Conservation (phyloP, 2,797 vertebrate species). For the Amniataba percoides region DNA sequence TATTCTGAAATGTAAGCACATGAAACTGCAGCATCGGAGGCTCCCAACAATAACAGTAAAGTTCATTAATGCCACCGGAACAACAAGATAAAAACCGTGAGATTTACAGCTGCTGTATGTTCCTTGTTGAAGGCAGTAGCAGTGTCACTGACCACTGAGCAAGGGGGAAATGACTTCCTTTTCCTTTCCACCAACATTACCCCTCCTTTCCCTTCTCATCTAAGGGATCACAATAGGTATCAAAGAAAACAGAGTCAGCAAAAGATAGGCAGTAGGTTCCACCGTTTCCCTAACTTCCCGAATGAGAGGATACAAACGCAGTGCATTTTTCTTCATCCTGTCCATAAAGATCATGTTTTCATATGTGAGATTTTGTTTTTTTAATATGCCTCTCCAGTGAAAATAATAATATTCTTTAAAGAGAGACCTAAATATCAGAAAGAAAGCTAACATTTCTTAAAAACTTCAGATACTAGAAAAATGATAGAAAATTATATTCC, state of each 20-base stretch:
- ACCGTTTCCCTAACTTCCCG: constrained; percentile 19
- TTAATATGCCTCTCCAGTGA: neutral
- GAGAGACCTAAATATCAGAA: neutral
- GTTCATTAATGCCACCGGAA: neutral
- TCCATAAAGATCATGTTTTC: neutral
- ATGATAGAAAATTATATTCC: neutral
- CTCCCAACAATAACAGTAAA: constrained; percentile 40
- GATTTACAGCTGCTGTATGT: neutral
- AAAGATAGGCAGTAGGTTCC: constrained; percentile 5
- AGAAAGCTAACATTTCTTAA: neutral
- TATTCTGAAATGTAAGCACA: neutral
- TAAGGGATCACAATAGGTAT: constrained; percentile 30
- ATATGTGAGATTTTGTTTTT: neutral
- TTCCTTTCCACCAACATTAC: constrained; percentile 34
- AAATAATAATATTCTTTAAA: neutral
- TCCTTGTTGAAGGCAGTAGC: neutral
- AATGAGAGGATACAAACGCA: constrained; percentile 11
- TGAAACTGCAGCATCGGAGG: neutral
- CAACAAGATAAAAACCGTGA: constrained; percentile 9
- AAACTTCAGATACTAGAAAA: neutral
- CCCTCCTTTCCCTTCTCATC: constrained; percentile 31
- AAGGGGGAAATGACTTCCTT: constrained; percentile 1
- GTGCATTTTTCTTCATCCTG: neutral
- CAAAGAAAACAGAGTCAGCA: constrained; percentile 3
- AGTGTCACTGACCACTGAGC: neutral